phyloP scores from a whole-genome alignment of 2,797 vertebrate genomes.

The Gadopsis marmoratus region DNA sequence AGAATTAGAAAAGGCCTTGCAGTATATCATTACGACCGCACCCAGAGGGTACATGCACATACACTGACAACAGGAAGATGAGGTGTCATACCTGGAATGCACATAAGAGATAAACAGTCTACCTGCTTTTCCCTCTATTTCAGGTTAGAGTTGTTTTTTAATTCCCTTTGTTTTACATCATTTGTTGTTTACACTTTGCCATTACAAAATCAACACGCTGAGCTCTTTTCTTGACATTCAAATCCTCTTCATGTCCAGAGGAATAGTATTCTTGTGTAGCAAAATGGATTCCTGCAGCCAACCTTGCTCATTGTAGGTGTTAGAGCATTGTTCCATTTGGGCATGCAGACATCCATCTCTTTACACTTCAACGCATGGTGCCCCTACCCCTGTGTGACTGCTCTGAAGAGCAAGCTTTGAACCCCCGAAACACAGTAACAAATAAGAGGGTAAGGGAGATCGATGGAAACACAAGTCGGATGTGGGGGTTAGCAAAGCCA shows the following conservation, averaged over 20 bases:
- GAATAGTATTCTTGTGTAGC: conserved; percentile 24
- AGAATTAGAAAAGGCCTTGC: conserved; percentile 34
- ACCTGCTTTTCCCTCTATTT: not conserved
- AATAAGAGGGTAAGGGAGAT: conserved; percentile 82
- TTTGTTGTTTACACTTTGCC: conserved; percentile 35
- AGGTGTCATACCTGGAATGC: conserved; percentile 12
- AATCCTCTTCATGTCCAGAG: conserved; percentile 40
- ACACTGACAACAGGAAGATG: conserved; percentile 19
- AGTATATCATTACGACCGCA: conserved; percentile 27
- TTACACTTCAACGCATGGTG: conserved; percentile 48
- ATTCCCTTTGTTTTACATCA: not conserved
- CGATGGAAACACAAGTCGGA: conserved; percentile 86
- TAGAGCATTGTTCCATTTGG: conserved; percentile 42
- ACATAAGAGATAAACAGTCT: conserved; percentile 13
- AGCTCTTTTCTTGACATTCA: conserved; percentile 13
- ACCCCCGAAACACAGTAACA: conserved; percentile 80
- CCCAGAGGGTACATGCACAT: conserved; percentile 9
- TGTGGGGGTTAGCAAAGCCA: conserved; percentile 84
- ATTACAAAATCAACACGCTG: conserved; percentile 23
- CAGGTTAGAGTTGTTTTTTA: not conserved
- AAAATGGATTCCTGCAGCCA: conserved; percentile 49
- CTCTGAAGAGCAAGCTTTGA: conserved; percentile 81
- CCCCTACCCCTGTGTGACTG: conserved; percentile 57
- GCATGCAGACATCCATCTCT: conserved; percentile 47
- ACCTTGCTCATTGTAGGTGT: conserved; percentile 26